Base-by-base conservation (phyloP, 2,888 invertebrate genomes). In the Petrolisthes manimaculis region DNA sequence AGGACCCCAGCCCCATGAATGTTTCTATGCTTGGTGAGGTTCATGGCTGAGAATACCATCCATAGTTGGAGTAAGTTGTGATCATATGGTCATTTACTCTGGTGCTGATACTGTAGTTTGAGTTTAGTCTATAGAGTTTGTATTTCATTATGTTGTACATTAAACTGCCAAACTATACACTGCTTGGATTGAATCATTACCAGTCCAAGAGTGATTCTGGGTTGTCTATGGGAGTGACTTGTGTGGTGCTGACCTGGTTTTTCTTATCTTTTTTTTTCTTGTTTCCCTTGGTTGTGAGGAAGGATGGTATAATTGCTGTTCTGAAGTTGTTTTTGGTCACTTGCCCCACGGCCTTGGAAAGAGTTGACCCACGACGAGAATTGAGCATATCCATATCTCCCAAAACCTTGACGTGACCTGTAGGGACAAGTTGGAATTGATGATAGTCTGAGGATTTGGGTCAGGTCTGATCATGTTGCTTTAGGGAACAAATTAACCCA, bases 391-490 rank as follows among this genome's bases (percentile, higher is more conserved):
- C 67, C 9, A 90, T 56, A 9, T 77, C 56, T 14, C 75, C 12
- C 54, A 90, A 81, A 12, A 90, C 90, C 21, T 71, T 75, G 18
- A 83, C 80, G 86, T 90, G 90, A 54, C 90, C 90, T 90, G 83
- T 5, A 51, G 56, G 61, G 8, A 51, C 9, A 14, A 80, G 12
- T 71, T 71, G 21, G 61, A 61, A n/a, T 71, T n/a, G 6, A 21
- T 71, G 37, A 37, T 37, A 37, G 37, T 37, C 37, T 37, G 37
- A 37, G 37, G 37, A 37, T 37, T 37, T 37, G 2, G 37, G 37
- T 37, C 37, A 37, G 37, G 37, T 37, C 37, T 37, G 37, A 37
- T 37, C 37, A 37, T 37, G 37, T 37, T 37, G 37, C 37, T 37
- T 0, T 37, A 37, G 37, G 37, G 37, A 37, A 37, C 37, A 37